Conservation (phyloP, 2,888 invertebrate genomes). For the Eupithecia inturbata region DNA sequence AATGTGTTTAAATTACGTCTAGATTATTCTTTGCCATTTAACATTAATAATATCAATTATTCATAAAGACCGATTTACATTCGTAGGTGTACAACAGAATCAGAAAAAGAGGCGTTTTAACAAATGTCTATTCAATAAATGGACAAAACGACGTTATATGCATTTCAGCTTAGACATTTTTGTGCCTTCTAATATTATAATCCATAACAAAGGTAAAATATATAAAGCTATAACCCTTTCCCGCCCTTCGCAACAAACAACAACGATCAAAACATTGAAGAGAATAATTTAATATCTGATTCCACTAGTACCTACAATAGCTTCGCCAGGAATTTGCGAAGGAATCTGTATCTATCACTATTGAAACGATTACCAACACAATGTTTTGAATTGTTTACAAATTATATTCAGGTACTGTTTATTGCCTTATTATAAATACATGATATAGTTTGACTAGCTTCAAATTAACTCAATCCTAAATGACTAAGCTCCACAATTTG, state of each 20-base stretch:
- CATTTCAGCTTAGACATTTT: constrained; percentile 62
- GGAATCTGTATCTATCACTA: constrained; percentile 41
- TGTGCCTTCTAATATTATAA: constrained; percentile 64
- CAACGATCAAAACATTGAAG: constrained; percentile 66
- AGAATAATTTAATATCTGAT: constrained; percentile 59
- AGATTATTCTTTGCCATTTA: constrained; percentile 64
- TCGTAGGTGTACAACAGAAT: constrained; percentile 54
- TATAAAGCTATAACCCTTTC: constrained; percentile 71
- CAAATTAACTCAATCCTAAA: constrained; percentile 10
- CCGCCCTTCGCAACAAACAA: constrained; percentile 69
- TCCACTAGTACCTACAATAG: constrained; percentile 59
- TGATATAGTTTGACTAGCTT: constrained; percentile 24
- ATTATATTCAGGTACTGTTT: constrained; percentile 30
- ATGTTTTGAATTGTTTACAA: constrained; percentile 17
- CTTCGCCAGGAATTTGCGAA: constrained; percentile 58
- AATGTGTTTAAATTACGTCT: constrained; percentile 60
- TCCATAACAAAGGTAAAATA: constrained; percentile 73
- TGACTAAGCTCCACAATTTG: constrained; percentile 26
- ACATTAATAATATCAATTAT: constrained; percentile 70
- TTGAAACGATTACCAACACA: constrained; percentile 15
- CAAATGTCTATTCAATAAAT: constrained; percentile 41
- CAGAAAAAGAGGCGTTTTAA: constrained; percentile 51
- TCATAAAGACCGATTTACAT: constrained; percentile 56
- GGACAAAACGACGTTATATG: constrained; percentile 57
- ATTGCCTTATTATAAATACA: constrained; percentile 23